Evolutionary conservation across 2,113 vertebrate species (phyloP), one percentile per base, ranked within the genome.

Genomic region (Oenanthe oenanthe): DNA sequence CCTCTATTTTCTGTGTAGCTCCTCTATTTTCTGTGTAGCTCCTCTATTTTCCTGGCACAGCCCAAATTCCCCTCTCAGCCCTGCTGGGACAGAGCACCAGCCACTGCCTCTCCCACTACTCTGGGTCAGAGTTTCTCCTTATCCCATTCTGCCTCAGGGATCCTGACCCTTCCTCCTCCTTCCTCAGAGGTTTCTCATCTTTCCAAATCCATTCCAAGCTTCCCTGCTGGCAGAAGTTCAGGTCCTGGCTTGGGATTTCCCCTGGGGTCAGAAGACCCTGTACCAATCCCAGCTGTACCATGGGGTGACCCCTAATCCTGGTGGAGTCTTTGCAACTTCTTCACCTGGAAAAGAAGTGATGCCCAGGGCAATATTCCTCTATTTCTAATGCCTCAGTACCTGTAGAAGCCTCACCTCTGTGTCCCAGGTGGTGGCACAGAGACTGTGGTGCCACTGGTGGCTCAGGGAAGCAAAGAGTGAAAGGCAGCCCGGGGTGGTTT

Each of bases 71-170:
- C 42, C 75, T 94, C 91, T 86, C 92, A 86, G 50, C 26, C 0
- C 68, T 31, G 56, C 28, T 34, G 56, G 84, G 72, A 84, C 51
- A 80, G 54, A 90, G 68, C 61, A 51, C 16, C 89, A 91, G 38
- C 81, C 42, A 81, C 48, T 34, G 70, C 58, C 57, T 89, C 73
- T 85, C 16, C 31, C 14, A 4, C 34, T 29, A 5, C 54, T 57
- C 60, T 71, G 88, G 72, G 40, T 79, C 91, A 95, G 86, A 62
- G 71, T 71, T 94, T 88, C 32, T 83, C 67, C 76, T 78, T 48
- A 75, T 85, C 53, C 91, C 7, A 0, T 91, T 84, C 77, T 68
- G 24, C 40, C 85, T 65, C 87, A 57, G 70, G 45, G 66, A 57
- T 34, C 31, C 51, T 18, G 58, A 32, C 54, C 66, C 86, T 84